phyloP scores from a whole-genome alignment of 1,140 invertebrate genomes.

The Leptinotarsa lineolata region DNA sequence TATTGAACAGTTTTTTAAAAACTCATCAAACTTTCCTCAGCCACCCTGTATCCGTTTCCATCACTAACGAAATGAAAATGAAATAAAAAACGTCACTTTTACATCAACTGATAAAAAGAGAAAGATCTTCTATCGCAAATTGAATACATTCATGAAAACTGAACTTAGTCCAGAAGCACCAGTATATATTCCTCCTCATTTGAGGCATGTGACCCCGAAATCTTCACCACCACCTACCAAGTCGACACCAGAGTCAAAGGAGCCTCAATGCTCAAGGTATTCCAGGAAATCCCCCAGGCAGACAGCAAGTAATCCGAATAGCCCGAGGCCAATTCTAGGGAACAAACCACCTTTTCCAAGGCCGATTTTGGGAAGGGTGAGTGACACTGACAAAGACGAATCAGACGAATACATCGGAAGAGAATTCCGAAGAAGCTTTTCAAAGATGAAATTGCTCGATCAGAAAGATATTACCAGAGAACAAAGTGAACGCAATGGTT shows the following conservation, averaged over 20 bases:
- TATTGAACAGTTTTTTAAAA: no score
- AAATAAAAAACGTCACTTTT: constrained; percentile 18
- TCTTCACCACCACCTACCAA: constrained; percentile 13
- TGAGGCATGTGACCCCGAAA: constrained; percentile 30
- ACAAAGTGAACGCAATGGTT: background rate
- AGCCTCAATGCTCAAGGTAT: constrained; percentile 46
- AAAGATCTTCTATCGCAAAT: background rate
- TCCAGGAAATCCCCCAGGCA: constrained; percentile 46
- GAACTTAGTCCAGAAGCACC: constrained; percentile 46
- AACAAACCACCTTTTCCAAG: constrained; percentile 45
- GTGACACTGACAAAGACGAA: constrained; percentile 34
- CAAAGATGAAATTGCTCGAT: constrained; percentile 38
- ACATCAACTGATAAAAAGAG: background rate
- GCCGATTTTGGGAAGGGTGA: constrained; percentile 47
- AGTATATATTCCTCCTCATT: constrained; percentile 36
- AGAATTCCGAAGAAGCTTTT: constrained; percentile 47
- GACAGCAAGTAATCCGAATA: constrained; percentile 22
- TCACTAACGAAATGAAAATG: background rate
- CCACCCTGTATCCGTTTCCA: constrained; percentile 8
- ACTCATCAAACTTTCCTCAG: background rate
- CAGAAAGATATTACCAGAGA: constrained; percentile 1
- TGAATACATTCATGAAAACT: constrained; percentile 27
- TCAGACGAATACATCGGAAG: constrained; percentile 43
- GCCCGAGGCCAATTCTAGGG: constrained; percentile 49
- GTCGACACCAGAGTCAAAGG: background rate